These are phyloP conservation scores for Sylvia borin DNA, from an alignment of 2,797 vertebrate genomes.

Conservation along the genomic window DNA sequence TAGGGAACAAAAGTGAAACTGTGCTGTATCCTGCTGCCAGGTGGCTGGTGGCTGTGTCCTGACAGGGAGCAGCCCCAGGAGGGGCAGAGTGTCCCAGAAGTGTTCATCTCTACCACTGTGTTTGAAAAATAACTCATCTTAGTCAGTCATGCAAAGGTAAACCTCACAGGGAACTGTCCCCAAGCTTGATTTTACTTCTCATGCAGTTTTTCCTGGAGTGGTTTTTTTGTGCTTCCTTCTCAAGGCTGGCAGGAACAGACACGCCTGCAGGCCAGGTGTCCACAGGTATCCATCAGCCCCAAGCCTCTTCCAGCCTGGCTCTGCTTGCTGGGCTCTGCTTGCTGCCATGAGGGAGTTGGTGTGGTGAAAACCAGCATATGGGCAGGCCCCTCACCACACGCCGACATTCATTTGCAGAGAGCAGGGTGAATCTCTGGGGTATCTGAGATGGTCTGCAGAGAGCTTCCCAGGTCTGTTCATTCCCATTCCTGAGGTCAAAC, in stretches of 20 bases:
- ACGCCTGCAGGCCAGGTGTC: background rate
- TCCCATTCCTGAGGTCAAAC: background rate
- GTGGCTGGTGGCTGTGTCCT: background rate
- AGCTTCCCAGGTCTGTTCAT: background rate
- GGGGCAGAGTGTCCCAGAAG: background rate
- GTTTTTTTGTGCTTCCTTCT: background rate
- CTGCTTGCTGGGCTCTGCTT: background rate
- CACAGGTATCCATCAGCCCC: background rate
- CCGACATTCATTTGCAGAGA: background rate
- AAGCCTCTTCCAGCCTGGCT: background rate
- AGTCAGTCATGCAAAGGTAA: background rate
- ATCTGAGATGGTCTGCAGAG: background rate
- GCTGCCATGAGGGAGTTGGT: background rate
- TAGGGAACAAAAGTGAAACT: background rate
- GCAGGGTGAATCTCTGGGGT: accelerated
- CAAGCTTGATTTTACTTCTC: background rate
- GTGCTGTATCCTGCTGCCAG: background rate
- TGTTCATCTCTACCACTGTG: background rate
- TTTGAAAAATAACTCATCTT: background rate
- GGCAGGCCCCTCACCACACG: accelerated
- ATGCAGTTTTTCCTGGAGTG: background rate
- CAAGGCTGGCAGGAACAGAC: background rate
- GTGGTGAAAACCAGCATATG: background rate
- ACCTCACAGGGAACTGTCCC: background rate
- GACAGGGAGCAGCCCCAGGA: background rate